Percentiles rank a stretch among this genome's conserved stretches.
Evolutionary conservation across 1,140 invertebrate genomes (phyloP).

Genomic region (Neodiprion virginianus): DNA sequence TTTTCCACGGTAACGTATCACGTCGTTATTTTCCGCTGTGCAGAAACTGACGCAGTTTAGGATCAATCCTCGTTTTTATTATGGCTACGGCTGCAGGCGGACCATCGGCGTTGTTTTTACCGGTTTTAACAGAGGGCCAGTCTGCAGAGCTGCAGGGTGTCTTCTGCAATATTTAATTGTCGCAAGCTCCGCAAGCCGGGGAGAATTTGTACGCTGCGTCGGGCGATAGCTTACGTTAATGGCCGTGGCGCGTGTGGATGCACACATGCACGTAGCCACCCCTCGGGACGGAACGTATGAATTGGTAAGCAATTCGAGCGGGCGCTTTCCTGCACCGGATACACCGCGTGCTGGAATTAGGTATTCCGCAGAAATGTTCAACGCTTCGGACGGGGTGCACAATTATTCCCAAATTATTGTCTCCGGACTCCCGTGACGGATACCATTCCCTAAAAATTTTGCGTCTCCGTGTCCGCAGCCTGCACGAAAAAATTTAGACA

Average conservation of each 20-base stretch:
- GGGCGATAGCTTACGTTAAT: conserved; percentile 1
- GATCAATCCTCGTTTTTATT: no score
- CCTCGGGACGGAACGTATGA: not conserved
- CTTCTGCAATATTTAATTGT: conserved; percentile 3
- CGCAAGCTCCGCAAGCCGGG: not conserved
- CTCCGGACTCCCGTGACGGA: no score
- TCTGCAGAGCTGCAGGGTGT: not conserved
- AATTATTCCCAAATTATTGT: not conserved
- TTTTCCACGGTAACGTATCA: no score
- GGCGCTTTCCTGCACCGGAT: conserved; percentile 1
- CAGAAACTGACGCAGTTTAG: no score
- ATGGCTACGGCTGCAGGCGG: no score
- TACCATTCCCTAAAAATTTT: no score
- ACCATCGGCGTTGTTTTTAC: no score
- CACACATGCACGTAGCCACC: not conserved
- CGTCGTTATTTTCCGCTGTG: no score
- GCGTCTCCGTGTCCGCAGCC: no score
- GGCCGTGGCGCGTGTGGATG: not conserved
- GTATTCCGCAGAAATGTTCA: not conserved
- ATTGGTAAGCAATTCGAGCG: not conserved
- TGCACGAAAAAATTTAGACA: no score
- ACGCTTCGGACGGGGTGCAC: not conserved
- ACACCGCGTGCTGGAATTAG: not conserved
- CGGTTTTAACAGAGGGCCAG: not conserved
- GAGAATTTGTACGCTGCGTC: not conserved